A percentile compares a stretch with the other conserved stretches of the same genome.
Evolutionary conservation across 92 coral and sea anemone genomes (phyloP).

Genomic region (Porites lobata): DNA sequence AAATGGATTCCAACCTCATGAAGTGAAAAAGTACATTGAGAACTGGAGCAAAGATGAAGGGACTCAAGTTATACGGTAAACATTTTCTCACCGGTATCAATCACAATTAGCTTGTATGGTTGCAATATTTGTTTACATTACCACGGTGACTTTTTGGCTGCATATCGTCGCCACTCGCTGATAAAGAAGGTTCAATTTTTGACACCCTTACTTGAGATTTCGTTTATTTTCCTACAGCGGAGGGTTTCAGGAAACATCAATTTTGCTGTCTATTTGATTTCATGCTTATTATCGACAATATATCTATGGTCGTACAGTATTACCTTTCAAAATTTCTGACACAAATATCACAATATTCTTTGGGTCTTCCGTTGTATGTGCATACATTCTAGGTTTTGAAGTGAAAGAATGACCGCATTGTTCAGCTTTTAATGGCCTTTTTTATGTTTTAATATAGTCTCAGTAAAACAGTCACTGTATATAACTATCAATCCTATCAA

Average conservation of each 20-base stretch:
- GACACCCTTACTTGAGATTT: slow-evolving; percentile 3
- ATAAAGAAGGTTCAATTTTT: background rate
- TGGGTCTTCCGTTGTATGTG: background rate
- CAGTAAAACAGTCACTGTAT: too few relatives aligned
- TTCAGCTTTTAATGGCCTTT: background rate
- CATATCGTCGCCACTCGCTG: slow-evolving; percentile 7
- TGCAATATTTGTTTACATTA: slow-evolving; percentile 49
- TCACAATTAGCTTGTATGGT: background rate
- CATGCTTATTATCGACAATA: slow-evolving; percentile 12
- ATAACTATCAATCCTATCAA: background rate
- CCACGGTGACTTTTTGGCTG: background rate
- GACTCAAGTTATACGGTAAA: slow-evolving; percentile 54
- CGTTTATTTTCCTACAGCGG: background rate
- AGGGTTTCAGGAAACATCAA: slow-evolving; percentile 7
- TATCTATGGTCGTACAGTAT: background rate
- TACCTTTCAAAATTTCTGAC: background rate
- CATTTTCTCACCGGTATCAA: background rate
- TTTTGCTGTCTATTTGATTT: slow-evolving; percentile 19
- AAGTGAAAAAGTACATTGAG: slow-evolving; percentile 48
- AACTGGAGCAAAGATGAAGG: slow-evolving; percentile 52
- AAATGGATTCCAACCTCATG: slow-evolving; percentile 32
- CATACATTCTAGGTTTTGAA: background rate
- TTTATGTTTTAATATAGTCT: too few relatives aligned
- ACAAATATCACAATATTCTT: background rate
- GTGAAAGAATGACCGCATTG: too few relatives aligned